Conservation (phyloP, 2,797 vertebrate genomes). For the Dromococcyx pavoninus region DNA sequence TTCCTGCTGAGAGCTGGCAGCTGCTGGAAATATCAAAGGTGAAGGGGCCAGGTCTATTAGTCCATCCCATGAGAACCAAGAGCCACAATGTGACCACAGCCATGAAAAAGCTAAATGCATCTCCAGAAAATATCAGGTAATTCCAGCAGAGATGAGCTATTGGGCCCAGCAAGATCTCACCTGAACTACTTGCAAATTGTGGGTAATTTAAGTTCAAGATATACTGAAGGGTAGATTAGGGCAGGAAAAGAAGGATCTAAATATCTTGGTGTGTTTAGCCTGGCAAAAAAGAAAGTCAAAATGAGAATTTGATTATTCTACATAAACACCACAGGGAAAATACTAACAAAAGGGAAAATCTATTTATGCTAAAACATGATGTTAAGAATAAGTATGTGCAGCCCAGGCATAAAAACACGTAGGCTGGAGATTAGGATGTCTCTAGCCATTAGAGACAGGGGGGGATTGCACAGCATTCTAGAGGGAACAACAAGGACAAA, state of each 20-base stretch:
- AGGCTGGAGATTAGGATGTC: constrained; percentile 35
- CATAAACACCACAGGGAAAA: constrained; percentile 38
- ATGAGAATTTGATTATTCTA: constrained; percentile 37
- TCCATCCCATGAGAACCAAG: neutral
- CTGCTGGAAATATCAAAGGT: constrained; percentile 27
- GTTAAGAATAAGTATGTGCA: neutral
- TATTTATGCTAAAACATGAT: constrained; percentile 27
- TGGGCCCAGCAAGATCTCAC: neutral
- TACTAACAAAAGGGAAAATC: constrained; percentile 19
- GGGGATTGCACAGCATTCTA: neutral
- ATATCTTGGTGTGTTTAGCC: neutral
- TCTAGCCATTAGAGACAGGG: neutral
- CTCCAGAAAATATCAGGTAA: neutral
- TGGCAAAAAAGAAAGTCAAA: neutral
- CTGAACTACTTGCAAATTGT: neutral
- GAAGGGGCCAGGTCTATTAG: neutral
- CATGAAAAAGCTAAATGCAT: neutral
- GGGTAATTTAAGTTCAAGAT: constrained; percentile 16
- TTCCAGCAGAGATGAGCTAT: neutral
- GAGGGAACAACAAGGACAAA: constrained; percentile 22
- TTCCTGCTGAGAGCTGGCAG: constrained; percentile 6
- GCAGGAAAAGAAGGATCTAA: neutral
- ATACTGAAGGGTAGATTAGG: neutral
- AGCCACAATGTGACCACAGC: neutral
- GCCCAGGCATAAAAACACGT: neutral